Conservation (phyloP, 2,797 vertebrate genomes). For the Vireo griseus region DNA sequence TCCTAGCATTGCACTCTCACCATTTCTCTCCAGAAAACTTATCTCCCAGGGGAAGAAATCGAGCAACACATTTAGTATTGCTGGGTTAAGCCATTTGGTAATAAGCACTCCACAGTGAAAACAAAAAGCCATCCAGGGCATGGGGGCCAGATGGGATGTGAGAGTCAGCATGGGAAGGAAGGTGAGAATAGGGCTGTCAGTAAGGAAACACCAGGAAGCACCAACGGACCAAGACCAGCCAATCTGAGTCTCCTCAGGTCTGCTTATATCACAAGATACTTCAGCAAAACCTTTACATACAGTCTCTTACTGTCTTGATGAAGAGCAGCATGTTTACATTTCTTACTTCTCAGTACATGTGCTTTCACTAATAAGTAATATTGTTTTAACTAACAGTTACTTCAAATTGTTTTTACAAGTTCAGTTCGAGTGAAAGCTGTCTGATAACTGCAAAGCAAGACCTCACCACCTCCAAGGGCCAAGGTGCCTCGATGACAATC, state of each 20-base stretch:
- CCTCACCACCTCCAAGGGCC: not conserved
- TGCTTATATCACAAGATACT: not conserved
- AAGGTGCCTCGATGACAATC: not conserved
- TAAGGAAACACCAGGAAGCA: not conserved
- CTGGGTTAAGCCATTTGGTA: not conserved
- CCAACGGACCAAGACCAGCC: accelerated
- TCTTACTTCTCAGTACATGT: accelerated
- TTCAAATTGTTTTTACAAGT: not conserved
- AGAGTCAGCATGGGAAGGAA: not conserved
- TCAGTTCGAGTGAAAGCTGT: not conserved
- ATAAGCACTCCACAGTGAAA: not conserved
- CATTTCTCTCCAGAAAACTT: not conserved
- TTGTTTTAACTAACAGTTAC: no score
- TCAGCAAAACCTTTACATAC: not conserved
- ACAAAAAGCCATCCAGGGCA: accelerated
- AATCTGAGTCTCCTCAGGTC: not conserved
- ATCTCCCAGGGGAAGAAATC: not conserved
- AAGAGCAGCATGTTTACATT: not conserved
- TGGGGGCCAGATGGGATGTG: accelerated
- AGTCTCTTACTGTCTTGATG: not conserved
- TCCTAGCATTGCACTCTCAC: not conserved
- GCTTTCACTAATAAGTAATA: not conserved
- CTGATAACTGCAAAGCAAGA: not conserved
- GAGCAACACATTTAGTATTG: not conserved
- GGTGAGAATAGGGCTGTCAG: not conserved